These are phyloP conservation scores for Sprattus sprattus DNA, from an alignment of 2,113 vertebrate genomes.

Conservation along the genomic window DNA sequence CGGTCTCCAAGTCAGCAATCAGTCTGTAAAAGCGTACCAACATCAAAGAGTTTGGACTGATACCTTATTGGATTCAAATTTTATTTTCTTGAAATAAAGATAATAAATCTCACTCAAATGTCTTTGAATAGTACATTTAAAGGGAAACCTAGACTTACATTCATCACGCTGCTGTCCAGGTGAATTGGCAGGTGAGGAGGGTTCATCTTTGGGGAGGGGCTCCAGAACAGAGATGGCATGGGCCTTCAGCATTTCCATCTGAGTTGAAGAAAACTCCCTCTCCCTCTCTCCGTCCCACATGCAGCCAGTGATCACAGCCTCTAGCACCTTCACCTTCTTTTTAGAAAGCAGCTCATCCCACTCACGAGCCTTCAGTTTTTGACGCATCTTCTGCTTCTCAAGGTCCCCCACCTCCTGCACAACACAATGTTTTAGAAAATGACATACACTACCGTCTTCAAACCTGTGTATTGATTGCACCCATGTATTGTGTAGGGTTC, in stretches of 20 bases:
- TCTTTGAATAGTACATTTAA: no score
- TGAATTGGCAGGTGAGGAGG: conserved; percentile 67
- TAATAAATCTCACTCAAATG: no score
- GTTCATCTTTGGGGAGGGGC: conserved; percentile 68
- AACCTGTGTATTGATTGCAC: no score
- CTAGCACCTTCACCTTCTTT: conserved; percentile 83
- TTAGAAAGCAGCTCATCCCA: conserved; percentile 95
- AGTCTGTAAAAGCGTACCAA: no score
- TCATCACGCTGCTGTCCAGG: conserved; percentile 75
- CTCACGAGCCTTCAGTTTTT: conserved; percentile 90
- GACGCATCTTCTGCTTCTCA: conserved; percentile 90
- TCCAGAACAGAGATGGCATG: conserved; percentile 78
- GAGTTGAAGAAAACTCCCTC: neutral
- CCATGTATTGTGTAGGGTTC: no score
- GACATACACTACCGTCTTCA: neutral
- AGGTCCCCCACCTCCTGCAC: conserved; percentile 81
- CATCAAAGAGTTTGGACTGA: no score
- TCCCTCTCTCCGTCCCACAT: conserved; percentile 72
- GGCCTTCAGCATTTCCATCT: conserved; percentile 73
- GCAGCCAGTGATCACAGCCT: conserved; percentile 84
- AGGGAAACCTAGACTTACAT: conserved; percentile 70
- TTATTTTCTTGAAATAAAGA: no score
- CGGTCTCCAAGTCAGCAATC: no score
- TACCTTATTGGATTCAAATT: no score
- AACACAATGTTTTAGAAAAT: neutral